Percentiles rank a stretch among this genome's conserved stretches.
Conservation (phyloP, 2,797 vertebrate species). For the Coendou prehensilis region DNA sequence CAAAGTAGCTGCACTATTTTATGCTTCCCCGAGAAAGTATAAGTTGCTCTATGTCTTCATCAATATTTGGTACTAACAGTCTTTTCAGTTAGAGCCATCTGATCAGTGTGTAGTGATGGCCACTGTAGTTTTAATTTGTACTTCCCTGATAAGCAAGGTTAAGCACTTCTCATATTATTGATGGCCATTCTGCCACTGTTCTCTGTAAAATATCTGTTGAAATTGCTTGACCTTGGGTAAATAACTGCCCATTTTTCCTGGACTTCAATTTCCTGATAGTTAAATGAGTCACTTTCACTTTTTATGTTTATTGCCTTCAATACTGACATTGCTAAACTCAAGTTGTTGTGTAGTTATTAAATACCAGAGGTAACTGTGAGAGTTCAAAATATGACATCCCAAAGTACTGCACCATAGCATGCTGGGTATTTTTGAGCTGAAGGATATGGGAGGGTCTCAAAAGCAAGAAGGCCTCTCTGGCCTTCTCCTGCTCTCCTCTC, state of each 20-base stretch:
- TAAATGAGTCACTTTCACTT: neutral
- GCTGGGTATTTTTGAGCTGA: neutral
- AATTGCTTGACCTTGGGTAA: conserved; percentile 32
- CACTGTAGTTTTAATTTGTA: conserved; percentile 24
- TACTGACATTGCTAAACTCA: conserved; percentile 39
- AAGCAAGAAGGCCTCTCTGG: neutral
- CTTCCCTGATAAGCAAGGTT: conserved; percentile 8
- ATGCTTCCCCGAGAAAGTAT: neutral
- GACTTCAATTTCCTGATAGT: conserved; percentile 43
- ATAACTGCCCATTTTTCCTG: neutral
- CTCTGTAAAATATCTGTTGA: conserved; percentile 22
- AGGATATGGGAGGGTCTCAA: neutral
- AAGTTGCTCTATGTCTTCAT: neutral
- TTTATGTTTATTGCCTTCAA: conserved; percentile 44
- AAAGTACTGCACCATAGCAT: neutral
- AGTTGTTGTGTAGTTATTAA: conserved; percentile 1
- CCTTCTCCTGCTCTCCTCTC: neutral
- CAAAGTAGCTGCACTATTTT: conserved; percentile 17
- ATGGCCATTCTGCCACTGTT: neutral
- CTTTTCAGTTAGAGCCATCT: conserved; percentile 14
- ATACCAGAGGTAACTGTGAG: neutral
- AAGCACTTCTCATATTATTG: conserved; percentile 43
- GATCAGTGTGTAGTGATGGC: neutral
- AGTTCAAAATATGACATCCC: neutral
- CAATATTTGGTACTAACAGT: neutral